Percentiles rank a stretch among this genome's conserved stretches.
These are phyloP conservation scores for Drosophila mercatorum DNA, from an alignment of 2,888 invertebrate species.

Conservation along the genomic window DNA sequence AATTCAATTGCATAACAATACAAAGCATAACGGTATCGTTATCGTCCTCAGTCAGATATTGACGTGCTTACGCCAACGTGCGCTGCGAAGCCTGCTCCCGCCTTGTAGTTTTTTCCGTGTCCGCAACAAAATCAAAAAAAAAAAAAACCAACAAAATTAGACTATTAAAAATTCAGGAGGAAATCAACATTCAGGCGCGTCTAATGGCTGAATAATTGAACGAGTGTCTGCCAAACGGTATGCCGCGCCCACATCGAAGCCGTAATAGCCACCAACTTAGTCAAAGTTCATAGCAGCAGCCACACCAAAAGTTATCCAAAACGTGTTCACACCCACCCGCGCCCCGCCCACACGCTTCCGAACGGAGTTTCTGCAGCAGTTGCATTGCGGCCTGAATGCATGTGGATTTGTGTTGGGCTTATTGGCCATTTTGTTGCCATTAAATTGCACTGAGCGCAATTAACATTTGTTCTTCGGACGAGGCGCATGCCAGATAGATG, in stretches of 20 bases:
- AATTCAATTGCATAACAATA: slow-evolving; percentile 74
- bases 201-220: slow-evolving; percentile 65
- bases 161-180: slow-evolving; percentile 41
- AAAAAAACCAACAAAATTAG: slow-evolving; percentile 16
- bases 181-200: slow-evolving; percentile 35
- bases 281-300: slow-evolving; percentile 66
- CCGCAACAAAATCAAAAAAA: slow-evolving; percentile 19
- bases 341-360: slow-evolving; percentile 22
- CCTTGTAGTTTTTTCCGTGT: slow-evolving; percentile 36
- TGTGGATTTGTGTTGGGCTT: slow-evolving; percentile 27
- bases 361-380: slow-evolving; percentile 24
- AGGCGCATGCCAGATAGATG: slow-evolving; percentile 60
- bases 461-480: slow-evolving; percentile 30
- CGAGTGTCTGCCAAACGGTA: slow-evolving; percentile 35
- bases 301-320: slow-evolving; percentile 40
- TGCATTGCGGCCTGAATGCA: slow-evolving; percentile 24
- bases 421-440: slow-evolving; percentile 39
- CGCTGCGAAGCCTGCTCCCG: slow-evolving; percentile 41
- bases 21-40: slow-evolving; percentile 72
- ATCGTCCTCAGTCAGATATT: slow-evolving; percentile 74
- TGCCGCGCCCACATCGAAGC: slow-evolving; percentile 55
- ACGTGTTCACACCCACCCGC: slow-evolving; percentile 51
- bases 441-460: slow-evolving; percentile 34
- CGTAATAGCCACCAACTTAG: slow-evolving; percentile 26
- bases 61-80: slow-evolving; percentile 70